Evolutionary conservation across 2,113 vertebrate genomes (phyloP).

Genomic region (Rhinichthys klamathensis): DNA sequence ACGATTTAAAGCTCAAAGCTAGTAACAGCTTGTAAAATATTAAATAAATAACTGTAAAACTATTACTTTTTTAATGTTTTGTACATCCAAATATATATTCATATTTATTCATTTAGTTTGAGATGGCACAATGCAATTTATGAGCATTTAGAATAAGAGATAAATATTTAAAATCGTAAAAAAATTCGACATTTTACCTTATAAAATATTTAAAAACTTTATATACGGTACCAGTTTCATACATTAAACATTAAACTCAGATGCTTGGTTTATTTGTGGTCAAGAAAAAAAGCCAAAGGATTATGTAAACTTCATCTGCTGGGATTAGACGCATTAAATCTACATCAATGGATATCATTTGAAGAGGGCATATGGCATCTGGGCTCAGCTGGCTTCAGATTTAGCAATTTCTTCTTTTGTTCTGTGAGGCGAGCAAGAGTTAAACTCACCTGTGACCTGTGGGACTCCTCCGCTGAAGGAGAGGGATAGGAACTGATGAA

Average conservation of each 20-base stretch:
- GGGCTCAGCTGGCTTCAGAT: neutral
- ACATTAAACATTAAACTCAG: neutral
- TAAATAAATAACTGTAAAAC: too few relatives aligned
- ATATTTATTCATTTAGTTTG: too few relatives aligned
- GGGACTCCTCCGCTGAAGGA: slow-evolving; percentile 90
- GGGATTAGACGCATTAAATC: neutral
- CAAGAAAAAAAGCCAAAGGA: slow-evolving; percentile 4
- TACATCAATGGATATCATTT: neutral
- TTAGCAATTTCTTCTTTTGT: neutral
- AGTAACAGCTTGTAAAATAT: too few relatives aligned
- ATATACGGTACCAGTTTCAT: too few relatives aligned
- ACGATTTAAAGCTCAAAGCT: too few relatives aligned
- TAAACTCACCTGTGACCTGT: slow-evolving; percentile 87
- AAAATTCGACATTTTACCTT: too few relatives aligned
- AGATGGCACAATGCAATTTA: too few relatives aligned
- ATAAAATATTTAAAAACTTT: too few relatives aligned
- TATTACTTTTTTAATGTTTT: too few relatives aligned
- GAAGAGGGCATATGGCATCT: neutral
- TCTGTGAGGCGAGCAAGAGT: neutral
- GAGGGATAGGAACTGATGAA: slow-evolving; percentile 97
- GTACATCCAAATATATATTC: too few relatives aligned
- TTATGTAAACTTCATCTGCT: neutral
- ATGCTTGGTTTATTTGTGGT: neutral
- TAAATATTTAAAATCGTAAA: too few relatives aligned
- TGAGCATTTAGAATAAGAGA: too few relatives aligned